Conservation (phyloP, 2,797 vertebrate genomes). For the Antennarius maculatus region DNA sequence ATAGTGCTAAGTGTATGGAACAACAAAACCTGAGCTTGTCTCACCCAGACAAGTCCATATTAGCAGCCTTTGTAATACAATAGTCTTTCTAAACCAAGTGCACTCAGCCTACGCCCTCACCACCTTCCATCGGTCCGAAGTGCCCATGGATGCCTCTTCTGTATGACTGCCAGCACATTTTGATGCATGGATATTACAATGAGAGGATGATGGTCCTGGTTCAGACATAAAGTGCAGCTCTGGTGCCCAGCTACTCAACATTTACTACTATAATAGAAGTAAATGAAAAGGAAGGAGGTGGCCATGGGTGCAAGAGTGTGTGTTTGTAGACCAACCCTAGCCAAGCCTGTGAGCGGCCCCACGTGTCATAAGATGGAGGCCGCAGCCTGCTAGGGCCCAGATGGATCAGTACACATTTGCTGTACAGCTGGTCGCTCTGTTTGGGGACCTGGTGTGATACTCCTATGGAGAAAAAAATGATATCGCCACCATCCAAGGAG, state of each 20-base stretch:
- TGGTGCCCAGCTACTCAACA: constrained; percentile 69
- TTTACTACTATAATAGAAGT: constrained; percentile 75
- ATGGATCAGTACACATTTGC: constrained; percentile 94
- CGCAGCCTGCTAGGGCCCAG: constrained; percentile 90
- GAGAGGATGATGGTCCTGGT: constrained; percentile 57
- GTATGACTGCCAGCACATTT: constrained; percentile 91
- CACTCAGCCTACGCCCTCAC: constrained; percentile 61
- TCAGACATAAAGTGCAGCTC: constrained; percentile 63
- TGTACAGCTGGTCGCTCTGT: constrained; percentile 97
- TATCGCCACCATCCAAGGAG: constrained; percentile 86
- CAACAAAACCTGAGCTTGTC: constrained; percentile 86
- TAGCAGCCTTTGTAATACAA: constrained; percentile 83
- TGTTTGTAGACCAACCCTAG: constrained; percentile 58
- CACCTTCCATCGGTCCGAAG: constrained; percentile 64
- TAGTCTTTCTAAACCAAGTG: constrained; percentile 67
- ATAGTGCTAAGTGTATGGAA: constrained; percentile 88
- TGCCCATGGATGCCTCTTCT: constrained; percentile 87
- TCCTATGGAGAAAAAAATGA: constrained; percentile 93
- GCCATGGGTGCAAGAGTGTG: constrained; percentile 60
- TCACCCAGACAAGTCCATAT: constrained; percentile 83
- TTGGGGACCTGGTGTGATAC: constrained; percentile 94
- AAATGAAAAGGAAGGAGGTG: constrained; percentile 69
- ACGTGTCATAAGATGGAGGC: constrained; percentile 92
- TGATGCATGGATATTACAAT: constrained; percentile 73
- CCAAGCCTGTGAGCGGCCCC: constrained; percentile 84